A percentile compares a stretch with the other conserved stretches of the same genome.
These are phyloP conservation scores for Resseliella maxima DNA, from an alignment of 2,888 invertebrate species.

Conservation along the genomic window DNA sequence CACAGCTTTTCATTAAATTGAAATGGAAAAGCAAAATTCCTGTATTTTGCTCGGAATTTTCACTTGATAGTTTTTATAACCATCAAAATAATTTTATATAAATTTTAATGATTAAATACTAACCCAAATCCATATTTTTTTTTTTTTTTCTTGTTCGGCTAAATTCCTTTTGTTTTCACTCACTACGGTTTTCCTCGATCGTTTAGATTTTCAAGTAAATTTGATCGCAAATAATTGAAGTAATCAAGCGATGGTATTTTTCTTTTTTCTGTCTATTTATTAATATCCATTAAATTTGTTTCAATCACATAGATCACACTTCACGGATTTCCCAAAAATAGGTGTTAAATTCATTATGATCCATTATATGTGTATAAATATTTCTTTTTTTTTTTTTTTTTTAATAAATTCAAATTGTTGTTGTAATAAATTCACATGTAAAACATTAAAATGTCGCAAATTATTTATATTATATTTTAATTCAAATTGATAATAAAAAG, in stretches of 20 bases:
- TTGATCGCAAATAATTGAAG: background rate
- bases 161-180: background rate
- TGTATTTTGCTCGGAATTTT: background rate
- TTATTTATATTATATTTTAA: background rate
- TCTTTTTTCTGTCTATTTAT: background rate
- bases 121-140: constrained; percentile 47
- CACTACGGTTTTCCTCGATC: background rate
- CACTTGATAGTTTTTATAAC: background rate
- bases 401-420: no score
- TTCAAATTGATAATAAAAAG: background rate
- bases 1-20: background rate
- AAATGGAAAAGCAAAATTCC: background rate
- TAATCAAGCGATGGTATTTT: background rate
- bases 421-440: background rate
- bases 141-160: no score
- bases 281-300: background rate
- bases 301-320: background rate
- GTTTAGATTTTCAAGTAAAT: background rate
- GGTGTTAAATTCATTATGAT: background rate
- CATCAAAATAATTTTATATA: background rate
- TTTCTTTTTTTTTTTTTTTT: background rate
- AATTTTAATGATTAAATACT: no score
- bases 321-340: background rate
- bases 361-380: no score
- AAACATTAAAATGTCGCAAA: background rate